A percentile compares a stretch with the other conserved stretches of the same genome.
Conservation (phyloP, 1,140 invertebrate genomes). For the Kradibia gibbosae region DNA sequence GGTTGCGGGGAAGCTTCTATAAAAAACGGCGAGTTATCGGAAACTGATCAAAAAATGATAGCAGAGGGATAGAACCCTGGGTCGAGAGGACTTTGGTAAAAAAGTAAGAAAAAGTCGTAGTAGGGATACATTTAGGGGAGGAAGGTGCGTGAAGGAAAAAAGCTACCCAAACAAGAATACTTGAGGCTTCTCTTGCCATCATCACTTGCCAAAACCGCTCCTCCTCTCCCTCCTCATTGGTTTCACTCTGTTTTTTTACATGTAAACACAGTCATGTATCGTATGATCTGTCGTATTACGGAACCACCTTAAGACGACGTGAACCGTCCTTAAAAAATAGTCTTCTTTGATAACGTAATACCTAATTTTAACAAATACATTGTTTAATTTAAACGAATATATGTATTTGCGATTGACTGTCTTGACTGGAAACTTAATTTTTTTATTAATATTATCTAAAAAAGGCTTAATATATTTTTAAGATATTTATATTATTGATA, state of each 20-base stretch:
- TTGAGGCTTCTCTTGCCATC: slow-evolving; percentile 9
- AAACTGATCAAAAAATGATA: slow-evolving; percentile 63
- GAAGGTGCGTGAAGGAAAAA: background rate
- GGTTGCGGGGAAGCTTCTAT: slow-evolving; percentile 30
- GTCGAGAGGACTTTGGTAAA: slow-evolving; percentile 33
- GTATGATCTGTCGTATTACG: background rate
- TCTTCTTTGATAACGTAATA: no score
- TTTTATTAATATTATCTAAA: no score
- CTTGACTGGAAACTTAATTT: no score
- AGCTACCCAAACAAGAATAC: slow-evolving; percentile 11
- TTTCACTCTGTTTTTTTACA: slow-evolving; percentile 17
- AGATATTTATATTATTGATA: no score
- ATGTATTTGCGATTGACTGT: no score
- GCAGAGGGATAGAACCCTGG: slow-evolving; percentile 36
- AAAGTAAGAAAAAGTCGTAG: background rate
- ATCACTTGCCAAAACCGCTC: slow-evolving; percentile 23
- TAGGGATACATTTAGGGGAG: no score
- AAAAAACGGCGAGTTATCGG: slow-evolving; percentile 62
- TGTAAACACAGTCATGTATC: background rate
- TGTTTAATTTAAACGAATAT: no score
- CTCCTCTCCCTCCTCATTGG: slow-evolving; percentile 27
- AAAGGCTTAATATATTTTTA: no score
- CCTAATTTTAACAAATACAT: no score
- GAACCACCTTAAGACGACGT: no score
- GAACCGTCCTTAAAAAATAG: no score